These are phyloP conservation scores for Conopomorpha cramerella DNA, from an alignment of 1,140 invertebrate species.

Conservation along the genomic window DNA sequence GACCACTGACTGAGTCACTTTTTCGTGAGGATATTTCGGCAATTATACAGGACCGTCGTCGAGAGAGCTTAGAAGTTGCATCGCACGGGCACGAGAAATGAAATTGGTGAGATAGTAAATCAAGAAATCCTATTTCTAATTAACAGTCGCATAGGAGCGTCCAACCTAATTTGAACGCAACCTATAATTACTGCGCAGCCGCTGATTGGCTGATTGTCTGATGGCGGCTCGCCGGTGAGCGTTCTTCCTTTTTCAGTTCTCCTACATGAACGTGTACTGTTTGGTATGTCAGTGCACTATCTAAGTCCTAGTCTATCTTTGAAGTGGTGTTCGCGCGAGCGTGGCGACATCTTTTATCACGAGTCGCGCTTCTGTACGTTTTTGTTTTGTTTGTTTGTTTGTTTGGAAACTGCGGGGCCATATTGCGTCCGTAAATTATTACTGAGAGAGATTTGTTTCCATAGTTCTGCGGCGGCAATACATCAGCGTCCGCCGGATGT, in stretches of 20 bases:
- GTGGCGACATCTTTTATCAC: slow-evolving; percentile 53
- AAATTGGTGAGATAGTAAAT: slow-evolving; percentile 31
- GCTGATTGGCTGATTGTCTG: slow-evolving; percentile 44
- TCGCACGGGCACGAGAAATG: no score
- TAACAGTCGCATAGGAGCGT: slow-evolving; percentile 23
- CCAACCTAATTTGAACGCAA: slow-evolving; percentile 43
- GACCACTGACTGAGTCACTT: no score
- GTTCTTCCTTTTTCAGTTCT: slow-evolving; percentile 23
- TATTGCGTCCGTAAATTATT: slow-evolving; percentile 56
- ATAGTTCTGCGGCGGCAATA: slow-evolving; percentile 52
- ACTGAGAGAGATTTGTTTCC: slow-evolving; percentile 51
- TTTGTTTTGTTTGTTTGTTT: slow-evolving; percentile 39
- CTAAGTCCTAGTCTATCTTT: slow-evolving; percentile 45
- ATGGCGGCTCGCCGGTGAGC: slow-evolving; percentile 10
- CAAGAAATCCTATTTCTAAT: slow-evolving; percentile 33
- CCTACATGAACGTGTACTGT: no score
- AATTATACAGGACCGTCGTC: no score
- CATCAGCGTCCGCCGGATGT: slow-evolving; percentile 49
- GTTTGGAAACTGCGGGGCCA: slow-evolving; percentile 41
- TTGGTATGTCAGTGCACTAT: no score
- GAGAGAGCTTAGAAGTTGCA: no score
- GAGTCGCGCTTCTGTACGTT: slow-evolving; percentile 37
- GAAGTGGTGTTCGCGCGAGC: slow-evolving; percentile 26
- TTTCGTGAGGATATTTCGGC: no score
- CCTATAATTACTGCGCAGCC: slow-evolving; percentile 36